Evolutionary conservation across 2,797 vertebrate genomes (phyloP).

Genomic region (Alauda arvensis): DNA sequence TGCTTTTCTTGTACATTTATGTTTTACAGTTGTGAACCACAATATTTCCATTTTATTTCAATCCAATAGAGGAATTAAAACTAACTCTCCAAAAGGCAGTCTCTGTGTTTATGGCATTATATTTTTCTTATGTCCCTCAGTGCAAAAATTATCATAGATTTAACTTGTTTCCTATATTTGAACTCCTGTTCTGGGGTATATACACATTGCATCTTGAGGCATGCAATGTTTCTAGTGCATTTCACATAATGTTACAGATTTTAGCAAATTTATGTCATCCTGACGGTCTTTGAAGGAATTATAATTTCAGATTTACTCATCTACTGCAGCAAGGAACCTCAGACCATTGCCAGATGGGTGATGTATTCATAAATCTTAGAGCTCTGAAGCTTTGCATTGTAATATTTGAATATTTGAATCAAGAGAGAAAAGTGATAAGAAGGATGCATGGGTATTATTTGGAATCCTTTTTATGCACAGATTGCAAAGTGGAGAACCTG

Average conservation of each 20-base stretch:
- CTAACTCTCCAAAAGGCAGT: not conserved
- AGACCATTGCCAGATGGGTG: not conserved
- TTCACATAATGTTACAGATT: not conserved
- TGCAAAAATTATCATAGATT: not conserved
- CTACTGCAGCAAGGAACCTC: not conserved
- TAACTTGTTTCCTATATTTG: not conserved
- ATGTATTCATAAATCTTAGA: not conserved
- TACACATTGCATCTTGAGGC: not conserved
- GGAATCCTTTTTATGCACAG: not conserved
- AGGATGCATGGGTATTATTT: not conserved
- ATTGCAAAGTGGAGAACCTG: not conserved
- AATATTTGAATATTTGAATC: not conserved
- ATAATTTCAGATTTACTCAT: slow-evolving; percentile 30
- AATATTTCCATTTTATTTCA: not conserved
- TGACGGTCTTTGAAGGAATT: not conserved
- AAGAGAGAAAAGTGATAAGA: not conserved
- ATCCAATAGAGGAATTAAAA: not conserved
- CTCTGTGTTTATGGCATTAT: not conserved
- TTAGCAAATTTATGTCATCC: not conserved
- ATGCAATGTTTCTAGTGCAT: not conserved
- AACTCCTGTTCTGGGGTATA: not conserved
- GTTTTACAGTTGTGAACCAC: not conserved
- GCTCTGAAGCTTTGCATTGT: not conserved
- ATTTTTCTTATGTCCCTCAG: not conserved
- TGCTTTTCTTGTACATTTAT: not conserved